These are phyloP conservation scores for Hydractinia symbiolongicarpus DNA, from an alignment of 30 jellyfish, hydroid and myxozoan genomes.

Conservation along the genomic window DNA sequence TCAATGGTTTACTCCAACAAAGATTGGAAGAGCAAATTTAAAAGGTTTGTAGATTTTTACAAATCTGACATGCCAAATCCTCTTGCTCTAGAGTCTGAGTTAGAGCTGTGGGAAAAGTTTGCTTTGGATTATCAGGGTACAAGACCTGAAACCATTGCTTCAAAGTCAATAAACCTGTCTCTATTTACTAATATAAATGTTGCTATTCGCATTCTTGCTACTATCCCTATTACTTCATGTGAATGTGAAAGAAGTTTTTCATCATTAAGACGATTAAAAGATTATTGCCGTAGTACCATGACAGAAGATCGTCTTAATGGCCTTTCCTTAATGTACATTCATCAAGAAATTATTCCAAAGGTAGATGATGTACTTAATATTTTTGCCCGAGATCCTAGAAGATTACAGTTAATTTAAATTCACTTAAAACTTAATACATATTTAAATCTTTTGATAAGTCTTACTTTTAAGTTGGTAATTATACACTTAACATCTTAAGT, in stretches of 20 bases:
- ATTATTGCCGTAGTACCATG: constrained; percentile 34
- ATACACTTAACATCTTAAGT: no score
- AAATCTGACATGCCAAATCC: not conserved
- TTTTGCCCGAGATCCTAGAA: not conserved
- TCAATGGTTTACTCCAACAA: not conserved
- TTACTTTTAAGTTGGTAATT: no score
- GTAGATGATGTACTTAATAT: not conserved
- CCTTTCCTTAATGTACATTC: not conserved
- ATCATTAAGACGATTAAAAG: constrained; percentile 41
- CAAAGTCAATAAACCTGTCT: constrained; percentile 22
- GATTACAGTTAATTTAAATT: not conserved
- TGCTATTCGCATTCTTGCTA: constrained; percentile 40
- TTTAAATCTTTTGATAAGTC: no score
- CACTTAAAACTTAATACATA: no score
- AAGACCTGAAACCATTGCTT: constrained; percentile 6
- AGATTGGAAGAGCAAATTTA: not conserved
- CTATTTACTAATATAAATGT: constrained; percentile 45
- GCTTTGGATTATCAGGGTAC: not conserved
- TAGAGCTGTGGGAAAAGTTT: not conserved
- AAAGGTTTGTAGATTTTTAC: not conserved
- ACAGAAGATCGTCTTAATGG: not conserved
- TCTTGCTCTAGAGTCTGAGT: not conserved
- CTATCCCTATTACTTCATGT: constrained; percentile 60
- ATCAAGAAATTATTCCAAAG: not conserved
- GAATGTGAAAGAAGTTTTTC: constrained; percentile 52